Evolutionary conservation across 2,888 invertebrate species (phyloP).

Genomic region (Tipula confusa): DNA sequence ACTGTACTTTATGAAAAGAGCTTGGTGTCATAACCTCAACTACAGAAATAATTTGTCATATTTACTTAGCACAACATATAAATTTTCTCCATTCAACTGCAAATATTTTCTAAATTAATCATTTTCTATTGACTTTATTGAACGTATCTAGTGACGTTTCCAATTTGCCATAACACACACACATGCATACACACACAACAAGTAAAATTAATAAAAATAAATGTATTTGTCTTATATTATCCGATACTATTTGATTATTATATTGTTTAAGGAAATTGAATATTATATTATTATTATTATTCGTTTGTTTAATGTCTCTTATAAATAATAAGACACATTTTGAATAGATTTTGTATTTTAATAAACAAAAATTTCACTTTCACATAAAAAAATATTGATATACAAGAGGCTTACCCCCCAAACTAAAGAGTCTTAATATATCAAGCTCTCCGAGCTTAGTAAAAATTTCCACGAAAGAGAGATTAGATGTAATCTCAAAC

Average conservation of each 20-base stretch:
- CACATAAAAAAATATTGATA: background rate
- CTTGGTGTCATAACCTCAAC: no score
- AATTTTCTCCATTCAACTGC: background rate
- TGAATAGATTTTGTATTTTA: background rate
- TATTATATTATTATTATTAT: background rate
- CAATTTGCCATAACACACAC: background rate
- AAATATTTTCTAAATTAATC: background rate
- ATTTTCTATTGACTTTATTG: background rate
- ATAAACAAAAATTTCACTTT: background rate
- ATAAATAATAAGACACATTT: slow-evolving; percentile 20
- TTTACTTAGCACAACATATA: background rate
- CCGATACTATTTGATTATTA: background rate
- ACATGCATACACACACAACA: background rate
- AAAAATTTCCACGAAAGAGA: background rate
- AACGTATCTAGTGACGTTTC: background rate
- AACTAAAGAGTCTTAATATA: no score
- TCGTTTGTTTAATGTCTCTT: background rate
- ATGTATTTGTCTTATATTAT: background rate
- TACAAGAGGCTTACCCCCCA: background rate
- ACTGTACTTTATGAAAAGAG: no score
- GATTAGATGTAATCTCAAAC: background rate
- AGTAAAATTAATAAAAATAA: background rate
- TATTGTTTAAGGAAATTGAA: background rate
- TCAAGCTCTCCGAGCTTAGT: background rate
- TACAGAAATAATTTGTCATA: no score